Conservation (phyloP, 1,140 invertebrate genomes). For the Sesamia nonagrioides region DNA sequence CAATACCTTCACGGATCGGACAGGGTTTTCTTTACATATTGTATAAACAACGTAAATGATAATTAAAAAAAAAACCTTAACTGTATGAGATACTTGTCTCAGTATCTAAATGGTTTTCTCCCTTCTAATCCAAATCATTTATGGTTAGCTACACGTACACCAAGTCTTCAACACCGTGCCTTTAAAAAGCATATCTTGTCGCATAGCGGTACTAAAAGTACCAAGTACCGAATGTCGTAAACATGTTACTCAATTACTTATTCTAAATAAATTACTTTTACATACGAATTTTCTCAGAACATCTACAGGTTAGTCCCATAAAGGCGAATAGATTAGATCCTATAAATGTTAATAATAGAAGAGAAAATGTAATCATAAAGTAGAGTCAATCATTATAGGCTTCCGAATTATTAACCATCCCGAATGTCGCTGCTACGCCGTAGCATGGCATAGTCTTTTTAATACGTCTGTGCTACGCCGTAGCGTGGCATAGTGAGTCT, state of each 20-base stretch:
- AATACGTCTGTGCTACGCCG: too few relatives aligned
- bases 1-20: too few relatives aligned
- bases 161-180: neutral
- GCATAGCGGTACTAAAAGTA: conserved; percentile 17
- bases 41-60: too few relatives aligned
- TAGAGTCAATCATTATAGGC: too few relatives aligned
- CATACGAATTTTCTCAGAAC: conserved; percentile 55
- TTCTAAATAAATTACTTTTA: conserved; percentile 65
- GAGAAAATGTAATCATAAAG: too few relatives aligned
- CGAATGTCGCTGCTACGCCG: too few relatives aligned
- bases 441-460: too few relatives aligned
- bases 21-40: too few relatives aligned
- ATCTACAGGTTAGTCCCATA: conserved; percentile 33
- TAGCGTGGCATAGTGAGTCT: too few relatives aligned
- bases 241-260: conserved; percentile 63
- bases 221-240: conserved; percentile 58
- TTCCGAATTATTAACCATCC: too few relatives aligned
- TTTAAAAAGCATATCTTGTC: conserved; percentile 28
- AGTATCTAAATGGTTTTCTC: neutral
- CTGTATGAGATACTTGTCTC: too few relatives aligned
- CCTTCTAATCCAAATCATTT: neutral
- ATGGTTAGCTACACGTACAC: neutral
- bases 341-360: too few relatives aligned
- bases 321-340: conserved; percentile 22
- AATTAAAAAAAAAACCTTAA: neutral